phyloP scores from a whole-genome alignment of 1,140 invertebrate genomes.

The Gryon sp. region DNA sequence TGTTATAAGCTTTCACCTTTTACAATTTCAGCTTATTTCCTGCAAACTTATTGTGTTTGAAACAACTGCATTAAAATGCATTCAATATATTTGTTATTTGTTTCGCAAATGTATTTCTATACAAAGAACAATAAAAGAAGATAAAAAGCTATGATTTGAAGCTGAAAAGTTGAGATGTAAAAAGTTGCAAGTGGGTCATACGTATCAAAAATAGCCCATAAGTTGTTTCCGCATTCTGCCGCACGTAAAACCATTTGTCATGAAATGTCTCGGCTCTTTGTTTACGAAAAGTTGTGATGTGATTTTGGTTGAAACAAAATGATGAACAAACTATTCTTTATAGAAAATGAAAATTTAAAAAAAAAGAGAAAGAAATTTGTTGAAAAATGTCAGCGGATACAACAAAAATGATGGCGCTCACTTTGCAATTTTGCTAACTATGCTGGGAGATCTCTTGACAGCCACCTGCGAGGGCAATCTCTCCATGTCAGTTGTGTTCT shows the following conservation, averaged over 20 bases:
- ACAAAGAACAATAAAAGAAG: background rate
- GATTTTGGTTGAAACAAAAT: background rate
- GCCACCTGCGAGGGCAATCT: constrained; percentile 82
- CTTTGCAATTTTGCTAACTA: constrained; percentile 90
- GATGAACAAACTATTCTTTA: background rate
- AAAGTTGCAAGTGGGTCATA: constrained; percentile 21
- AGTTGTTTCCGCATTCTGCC: constrained; percentile 36
- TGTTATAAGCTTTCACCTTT: no score
- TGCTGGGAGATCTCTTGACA: constrained; percentile 86
- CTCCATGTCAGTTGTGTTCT: constrained; percentile 80
- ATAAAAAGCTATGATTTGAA: constrained; percentile 1
- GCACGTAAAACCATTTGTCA: constrained; percentile 28
- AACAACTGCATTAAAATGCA: no score
- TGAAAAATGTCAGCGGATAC: background rate
- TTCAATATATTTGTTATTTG: no score
- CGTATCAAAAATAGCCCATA: constrained; percentile 39
- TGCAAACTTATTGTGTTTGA: no score
- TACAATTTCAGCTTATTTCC: no score
- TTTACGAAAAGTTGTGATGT: constrained; percentile 11
- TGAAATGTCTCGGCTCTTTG: constrained; percentile 24
- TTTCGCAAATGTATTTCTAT: background rate
- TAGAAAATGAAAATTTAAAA: background rate
- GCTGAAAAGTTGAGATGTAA: constrained; percentile 6
- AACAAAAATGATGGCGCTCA: constrained; percentile 77
- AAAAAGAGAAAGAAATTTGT: background rate